phyloP scores from a whole-genome alignment of 2,888 invertebrate species.

The Lithophane socia region DNA sequence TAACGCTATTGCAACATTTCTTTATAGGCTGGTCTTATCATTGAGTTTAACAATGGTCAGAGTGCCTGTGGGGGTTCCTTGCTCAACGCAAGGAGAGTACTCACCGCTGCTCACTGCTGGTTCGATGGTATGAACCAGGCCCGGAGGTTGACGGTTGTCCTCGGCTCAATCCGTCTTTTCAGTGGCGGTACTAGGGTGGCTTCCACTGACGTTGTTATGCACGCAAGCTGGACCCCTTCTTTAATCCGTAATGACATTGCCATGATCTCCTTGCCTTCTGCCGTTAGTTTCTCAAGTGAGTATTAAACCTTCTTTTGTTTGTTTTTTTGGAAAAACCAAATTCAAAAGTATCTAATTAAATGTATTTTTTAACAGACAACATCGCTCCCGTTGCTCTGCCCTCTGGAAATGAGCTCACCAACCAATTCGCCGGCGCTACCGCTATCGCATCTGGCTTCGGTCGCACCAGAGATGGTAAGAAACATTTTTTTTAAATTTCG shows the following conservation, averaged over 20 bases:
- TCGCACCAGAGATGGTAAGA: conserved; percentile 65
- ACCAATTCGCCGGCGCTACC: conserved; percentile 64
- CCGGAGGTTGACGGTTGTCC: conserved; percentile 34
- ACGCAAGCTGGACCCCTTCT: conserved; percentile 73
- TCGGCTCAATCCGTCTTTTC: conserved; percentile 35
- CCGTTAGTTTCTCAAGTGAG: conserved; percentile 68
- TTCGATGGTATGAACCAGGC: conserved; percentile 36
- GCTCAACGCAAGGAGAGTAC: conserved; percentile 71
- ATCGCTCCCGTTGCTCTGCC: conserved; percentile 70
- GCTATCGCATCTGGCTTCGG: conserved; percentile 77
- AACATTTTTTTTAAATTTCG: neutral
- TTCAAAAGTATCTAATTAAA: neutral
- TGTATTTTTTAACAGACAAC: conserved; percentile 51
- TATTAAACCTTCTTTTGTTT: neutral
- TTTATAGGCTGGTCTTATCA: conserved; percentile 67
- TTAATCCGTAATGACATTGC: conserved; percentile 77
- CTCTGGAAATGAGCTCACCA: conserved; percentile 59
- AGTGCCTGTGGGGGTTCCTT: conserved; percentile 78
- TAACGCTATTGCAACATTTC: neutral
- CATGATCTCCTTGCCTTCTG: conserved; percentile 66
- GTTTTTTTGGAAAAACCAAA: neutral
- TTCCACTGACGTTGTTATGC: conserved; percentile 69
- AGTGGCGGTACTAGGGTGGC: conserved; percentile 35
- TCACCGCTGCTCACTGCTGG: conserved; percentile 59
- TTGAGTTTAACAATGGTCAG: neutral